Percentiles rank a stretch among this genome's conserved stretches.
Conservation (phyloP, 2,888 invertebrate species). For the Limnephilus marmoratus region DNA sequence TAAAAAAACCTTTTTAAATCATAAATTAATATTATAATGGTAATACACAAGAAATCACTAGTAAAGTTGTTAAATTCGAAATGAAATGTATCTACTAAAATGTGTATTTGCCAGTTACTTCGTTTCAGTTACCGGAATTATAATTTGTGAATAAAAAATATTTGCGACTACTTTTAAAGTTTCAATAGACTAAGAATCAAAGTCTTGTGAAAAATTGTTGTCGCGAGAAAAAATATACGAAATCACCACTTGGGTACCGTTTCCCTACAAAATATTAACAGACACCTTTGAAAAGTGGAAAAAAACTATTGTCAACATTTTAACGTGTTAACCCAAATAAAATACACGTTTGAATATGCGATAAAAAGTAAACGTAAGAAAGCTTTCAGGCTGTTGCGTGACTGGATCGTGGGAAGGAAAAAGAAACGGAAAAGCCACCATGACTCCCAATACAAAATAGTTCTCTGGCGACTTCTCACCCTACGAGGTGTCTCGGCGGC, state of each 20-base stretch:
- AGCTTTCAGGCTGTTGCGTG: constrained; percentile 3
- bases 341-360: not conserved
- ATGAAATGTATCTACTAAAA: no score
- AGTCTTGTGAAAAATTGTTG: not conserved
- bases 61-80: no score
- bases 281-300: not conserved
- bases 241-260: not conserved
- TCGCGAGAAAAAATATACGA: not conserved
- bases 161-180: not conserved
- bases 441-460: not conserved
- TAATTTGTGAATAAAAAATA: no score
- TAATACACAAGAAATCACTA: no score
- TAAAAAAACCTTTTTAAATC: no score
- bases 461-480: not conserved
- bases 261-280: not conserved
- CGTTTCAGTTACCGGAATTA: no score
- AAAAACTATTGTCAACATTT: not conserved
- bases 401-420: not conserved
- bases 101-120: no score
- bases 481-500: not conserved
- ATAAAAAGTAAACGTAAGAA: constrained; percentile 18
- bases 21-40: no score
- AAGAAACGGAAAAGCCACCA: not conserved
- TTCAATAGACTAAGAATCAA: not conserved
- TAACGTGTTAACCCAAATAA: not conserved